Base-by-base conservation (phyloP, 2,888 invertebrate genomes). In the Hemithea aestivaria region DNA sequence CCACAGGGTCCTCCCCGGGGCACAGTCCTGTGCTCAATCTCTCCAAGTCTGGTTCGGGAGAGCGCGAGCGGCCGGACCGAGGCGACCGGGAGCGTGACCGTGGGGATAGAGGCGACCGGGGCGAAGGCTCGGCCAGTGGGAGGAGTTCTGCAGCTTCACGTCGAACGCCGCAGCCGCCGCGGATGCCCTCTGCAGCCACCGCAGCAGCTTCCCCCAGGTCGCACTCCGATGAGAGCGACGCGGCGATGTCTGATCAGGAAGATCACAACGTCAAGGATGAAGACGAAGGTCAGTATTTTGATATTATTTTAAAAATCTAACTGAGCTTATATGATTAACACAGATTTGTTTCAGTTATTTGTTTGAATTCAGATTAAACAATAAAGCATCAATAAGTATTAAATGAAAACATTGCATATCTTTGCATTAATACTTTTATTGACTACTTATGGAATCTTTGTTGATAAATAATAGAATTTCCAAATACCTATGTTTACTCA, bases 21-120 rank as follows among this genome's bases (percentile, higher is more conserved):
- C 95, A 95, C 88, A 96, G 96, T 91, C 96, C 96, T 47, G 96
- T 96, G 54, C 84, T 96, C 63, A 96, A 96, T 87, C 89, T 97
- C 41, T 96, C 96, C 36, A 96, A 96, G 84, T 95, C 94, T 39
- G 95, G 94, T 35, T 93, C 92, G 82, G 66, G 93, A 46, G 94
- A 94, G 51, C 94, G 94, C 64, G 91, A 91, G 26, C 62, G 84
- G 22, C 74, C 90, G 21, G 91, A 90, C 27, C 75, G 89, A 37
- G 79, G 78, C 36, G 92, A 92, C 53, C 89, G 89, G 53, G 91
- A 92, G 54, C 85, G 88, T 12, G 91, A 90, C 12, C 90, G 90
- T 53, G 87, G 78, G 73, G 70, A 81, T 45, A 58, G 83, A 31
- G 77, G 80, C 26, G 85, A 85, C 77, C 69, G 41, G 27, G 35